These are phyloP conservation scores for Catostylus mosaicus DNA, from an alignment of 30 jellyfish, hydroid and myxozoan species.

Conservation along the genomic window DNA sequence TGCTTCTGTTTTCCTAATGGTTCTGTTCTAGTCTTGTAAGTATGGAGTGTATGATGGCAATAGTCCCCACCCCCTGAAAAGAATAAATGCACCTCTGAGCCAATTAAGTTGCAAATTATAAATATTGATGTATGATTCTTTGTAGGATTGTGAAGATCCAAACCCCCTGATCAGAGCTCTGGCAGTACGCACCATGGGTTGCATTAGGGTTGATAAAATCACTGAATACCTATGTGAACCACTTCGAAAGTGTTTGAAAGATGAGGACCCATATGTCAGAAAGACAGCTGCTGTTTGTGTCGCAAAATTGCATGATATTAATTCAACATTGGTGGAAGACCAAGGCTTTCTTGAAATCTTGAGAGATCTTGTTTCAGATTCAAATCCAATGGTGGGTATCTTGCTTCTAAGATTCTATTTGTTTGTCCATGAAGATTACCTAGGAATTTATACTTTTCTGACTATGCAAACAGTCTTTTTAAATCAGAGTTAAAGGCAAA, in stretches of 20 bases:
- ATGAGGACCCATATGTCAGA: slow-evolving; percentile 99
- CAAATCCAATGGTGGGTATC: slow-evolving; percentile 94
- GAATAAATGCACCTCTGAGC: too few species aligned
- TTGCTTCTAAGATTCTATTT: too few species aligned
- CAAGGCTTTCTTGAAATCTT: slow-evolving; percentile 94
- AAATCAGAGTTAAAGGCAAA: too few species aligned
- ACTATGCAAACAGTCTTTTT: too few species aligned
- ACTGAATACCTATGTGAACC: slow-evolving; percentile 99
- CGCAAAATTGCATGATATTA: slow-evolving; percentile 93
- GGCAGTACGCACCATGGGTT: slow-evolving; percentile 99
- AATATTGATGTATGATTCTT: not conserved
- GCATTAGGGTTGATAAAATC: slow-evolving; percentile 93
- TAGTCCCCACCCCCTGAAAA: too few species aligned
- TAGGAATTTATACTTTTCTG: too few species aligned
- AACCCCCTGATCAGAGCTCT: slow-evolving; percentile 98
- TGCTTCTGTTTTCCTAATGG: too few species aligned
- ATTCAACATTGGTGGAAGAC: slow-evolving; percentile 92
- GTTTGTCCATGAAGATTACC: too few species aligned
- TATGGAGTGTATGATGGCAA: too few species aligned
- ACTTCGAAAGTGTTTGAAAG: slow-evolving; percentile 90
- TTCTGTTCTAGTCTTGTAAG: too few species aligned
- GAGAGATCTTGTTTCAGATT: slow-evolving; percentile 92
- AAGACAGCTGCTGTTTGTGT: slow-evolving; percentile 99
- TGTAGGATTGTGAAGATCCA: slow-evolving; percentile 98
- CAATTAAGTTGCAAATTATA: not conserved